Percentiles rank a stretch among this genome's conserved stretches.
phyloP scores from a whole-genome alignment of 2,888 invertebrate species.

The Tipula unca region DNA sequence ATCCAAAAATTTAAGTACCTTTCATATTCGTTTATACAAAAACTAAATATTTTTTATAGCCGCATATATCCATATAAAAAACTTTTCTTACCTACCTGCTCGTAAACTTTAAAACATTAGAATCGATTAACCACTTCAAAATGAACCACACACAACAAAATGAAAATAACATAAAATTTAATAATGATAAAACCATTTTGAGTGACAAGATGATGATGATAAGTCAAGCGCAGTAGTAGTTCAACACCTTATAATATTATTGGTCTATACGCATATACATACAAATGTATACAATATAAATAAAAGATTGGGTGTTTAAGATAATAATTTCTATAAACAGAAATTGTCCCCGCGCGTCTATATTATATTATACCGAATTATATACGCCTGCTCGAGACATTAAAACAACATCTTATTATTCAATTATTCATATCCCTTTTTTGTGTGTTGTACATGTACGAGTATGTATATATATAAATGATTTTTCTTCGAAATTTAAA shows the following conservation, averaged over 20 bases:
- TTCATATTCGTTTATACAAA: not conserved
- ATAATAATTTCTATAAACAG: not conserved
- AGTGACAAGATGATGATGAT: not conserved
- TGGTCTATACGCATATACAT: not conserved
- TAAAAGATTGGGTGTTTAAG: not conserved
- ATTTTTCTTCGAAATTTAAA: not conserved
- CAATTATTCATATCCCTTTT: not conserved
- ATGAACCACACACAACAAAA: not conserved
- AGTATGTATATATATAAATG: too few species aligned
- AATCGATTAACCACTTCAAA: not conserved
- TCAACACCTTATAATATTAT: not conserved
- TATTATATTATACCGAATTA: not conserved
- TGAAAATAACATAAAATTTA: not conserved
- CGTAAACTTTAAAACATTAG: not conserved
- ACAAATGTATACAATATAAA: not conserved
- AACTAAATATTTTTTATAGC: not conserved
- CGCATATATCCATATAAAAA: not conserved
- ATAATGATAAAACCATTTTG: not conserved
- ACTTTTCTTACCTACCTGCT: not conserved
- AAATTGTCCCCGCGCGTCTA: not conserved
- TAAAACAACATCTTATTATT: constrained; percentile 14
- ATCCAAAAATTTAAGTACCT: not conserved
- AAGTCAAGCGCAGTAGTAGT: constrained; percentile 14
- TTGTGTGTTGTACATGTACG: not conserved
- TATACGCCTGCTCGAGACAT: constrained; percentile 1